Conservation (phyloP, 1,140 invertebrate genomes). For the Bradysia coprophila region DNA sequence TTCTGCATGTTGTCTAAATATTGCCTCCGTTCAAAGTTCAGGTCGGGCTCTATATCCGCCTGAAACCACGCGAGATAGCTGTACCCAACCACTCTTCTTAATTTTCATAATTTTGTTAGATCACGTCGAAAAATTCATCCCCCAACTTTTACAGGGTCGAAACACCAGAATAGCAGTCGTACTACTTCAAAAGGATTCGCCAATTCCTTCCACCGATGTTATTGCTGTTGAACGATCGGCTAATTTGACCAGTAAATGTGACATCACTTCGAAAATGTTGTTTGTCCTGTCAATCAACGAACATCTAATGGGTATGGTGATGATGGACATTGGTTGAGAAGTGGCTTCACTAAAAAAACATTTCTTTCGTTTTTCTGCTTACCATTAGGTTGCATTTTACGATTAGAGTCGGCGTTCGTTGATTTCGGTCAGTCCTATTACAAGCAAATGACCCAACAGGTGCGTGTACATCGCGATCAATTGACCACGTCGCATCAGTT, state of each 20-base stretch:
- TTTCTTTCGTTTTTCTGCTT: not conserved
- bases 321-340: no score
- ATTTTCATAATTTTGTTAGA: not conserved
- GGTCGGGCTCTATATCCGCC: no score
- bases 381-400: slow-evolving; percentile 29
- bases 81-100: no score
- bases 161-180: slow-evolving; percentile 76
- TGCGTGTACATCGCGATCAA: slow-evolving; percentile 78
- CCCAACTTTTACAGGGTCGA: slow-evolving; percentile 44
- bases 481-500: slow-evolving; percentile 81
- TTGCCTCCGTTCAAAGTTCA: no score
- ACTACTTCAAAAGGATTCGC: slow-evolving; percentile 65
- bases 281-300: slow-evolving; percentile 83
- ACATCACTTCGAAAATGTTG: slow-evolving; percentile 76
- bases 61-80: no score
- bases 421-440: slow-evolving; percentile 89
- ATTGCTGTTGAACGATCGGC: slow-evolving; percentile 74
- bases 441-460: slow-evolving; percentile 65
- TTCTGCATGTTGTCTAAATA: not conserved
- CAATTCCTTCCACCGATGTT: slow-evolving; percentile 59
- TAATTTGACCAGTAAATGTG: slow-evolving; percentile 74
- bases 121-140: not conserved
- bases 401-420: slow-evolving; percentile 82
- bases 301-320: slow-evolving; percentile 62
- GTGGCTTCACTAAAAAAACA: no score